Evolutionary conservation across 2,113 vertebrate genomes (phyloP).

Genomic region (Lota lota): DNA sequence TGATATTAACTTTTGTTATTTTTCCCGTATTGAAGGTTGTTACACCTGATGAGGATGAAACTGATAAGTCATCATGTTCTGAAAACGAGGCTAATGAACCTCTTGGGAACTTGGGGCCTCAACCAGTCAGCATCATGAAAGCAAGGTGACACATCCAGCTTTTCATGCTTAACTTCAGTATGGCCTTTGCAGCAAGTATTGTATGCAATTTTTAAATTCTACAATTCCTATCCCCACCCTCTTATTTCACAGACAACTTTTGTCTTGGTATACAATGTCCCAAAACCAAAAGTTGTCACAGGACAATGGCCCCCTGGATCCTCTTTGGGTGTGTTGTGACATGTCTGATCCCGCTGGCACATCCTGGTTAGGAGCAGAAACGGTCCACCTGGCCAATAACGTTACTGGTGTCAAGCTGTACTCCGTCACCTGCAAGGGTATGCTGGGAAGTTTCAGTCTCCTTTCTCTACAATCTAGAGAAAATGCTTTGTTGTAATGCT

Average conservation of each 20-base stretch:
- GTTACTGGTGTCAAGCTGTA: constrained; percentile 78
- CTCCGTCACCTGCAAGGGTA: constrained; percentile 81
- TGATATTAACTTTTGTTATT: background rate
- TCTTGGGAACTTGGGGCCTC: constrained; percentile 48
- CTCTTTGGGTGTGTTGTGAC: constrained; percentile 91
- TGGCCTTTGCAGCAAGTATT: background rate
- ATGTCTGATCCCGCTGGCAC: constrained; percentile 80
- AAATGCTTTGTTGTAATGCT: background rate
- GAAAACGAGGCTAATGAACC: constrained; percentile 32
- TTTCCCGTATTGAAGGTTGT: constrained; percentile 39
- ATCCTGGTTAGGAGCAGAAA: constrained; percentile 88
- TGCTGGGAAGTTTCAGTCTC: background rate
- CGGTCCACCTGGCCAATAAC: constrained; percentile 65
- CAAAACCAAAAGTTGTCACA: constrained; percentile 81
- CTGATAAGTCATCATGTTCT: constrained; percentile 39
- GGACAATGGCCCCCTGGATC: constrained; percentile 63
- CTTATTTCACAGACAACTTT: constrained; percentile 76
- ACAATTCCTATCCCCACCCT: background rate
- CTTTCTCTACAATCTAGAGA: background rate
- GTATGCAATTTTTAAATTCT: background rate
- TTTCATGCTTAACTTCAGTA: background rate
- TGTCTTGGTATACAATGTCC: constrained; percentile 85
- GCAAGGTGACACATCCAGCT: constrained; percentile 77
- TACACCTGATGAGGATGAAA: constrained; percentile 29
- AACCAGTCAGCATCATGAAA: constrained; percentile 79